Evolutionary conservation across 1,140 invertebrate genomes (phyloP).

Genomic region (Gryllus bimaculatus): DNA sequence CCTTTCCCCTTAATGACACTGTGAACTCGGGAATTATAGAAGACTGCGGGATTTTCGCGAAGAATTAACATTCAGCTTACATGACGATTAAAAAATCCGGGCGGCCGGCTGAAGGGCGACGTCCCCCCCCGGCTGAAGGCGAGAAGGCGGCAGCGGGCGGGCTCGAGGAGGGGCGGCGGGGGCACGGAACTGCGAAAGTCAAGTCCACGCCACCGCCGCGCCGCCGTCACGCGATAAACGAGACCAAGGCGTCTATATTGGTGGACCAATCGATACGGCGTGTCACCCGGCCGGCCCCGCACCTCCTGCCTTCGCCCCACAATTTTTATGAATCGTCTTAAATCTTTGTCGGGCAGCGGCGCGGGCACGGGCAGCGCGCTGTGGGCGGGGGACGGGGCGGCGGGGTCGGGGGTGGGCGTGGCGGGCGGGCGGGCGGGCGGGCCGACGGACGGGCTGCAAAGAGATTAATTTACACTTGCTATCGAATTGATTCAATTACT

Average conservation of each 20-base stretch:
- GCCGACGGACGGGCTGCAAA: background rate
- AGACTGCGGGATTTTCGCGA: too few species aligned
- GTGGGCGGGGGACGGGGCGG: background rate
- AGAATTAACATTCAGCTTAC: too few species aligned
- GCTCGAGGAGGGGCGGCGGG: too few species aligned
- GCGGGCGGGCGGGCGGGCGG: too few species aligned
- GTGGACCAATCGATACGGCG: background rate
- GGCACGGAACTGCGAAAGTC: background rate
- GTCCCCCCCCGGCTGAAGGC: too few species aligned
- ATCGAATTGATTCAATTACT: conserved; percentile 1
- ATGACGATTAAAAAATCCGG: too few species aligned
- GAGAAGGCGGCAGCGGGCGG: too few species aligned
- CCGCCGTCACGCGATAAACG: background rate
- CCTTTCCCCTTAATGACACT: too few species aligned
- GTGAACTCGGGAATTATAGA: too few species aligned
- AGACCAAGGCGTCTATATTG: background rate
- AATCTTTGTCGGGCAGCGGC: background rate
- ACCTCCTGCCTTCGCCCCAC: background rate
- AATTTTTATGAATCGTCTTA: background rate
- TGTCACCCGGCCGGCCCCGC: background rate
- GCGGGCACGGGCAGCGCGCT: too few species aligned
- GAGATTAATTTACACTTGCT: background rate
- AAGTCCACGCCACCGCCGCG: background rate
- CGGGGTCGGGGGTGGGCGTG: too few species aligned
- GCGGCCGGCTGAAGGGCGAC: too few species aligned